phyloP scores from a whole-genome alignment of 1,140 invertebrate genomes.

The Physella acuta region DNA sequence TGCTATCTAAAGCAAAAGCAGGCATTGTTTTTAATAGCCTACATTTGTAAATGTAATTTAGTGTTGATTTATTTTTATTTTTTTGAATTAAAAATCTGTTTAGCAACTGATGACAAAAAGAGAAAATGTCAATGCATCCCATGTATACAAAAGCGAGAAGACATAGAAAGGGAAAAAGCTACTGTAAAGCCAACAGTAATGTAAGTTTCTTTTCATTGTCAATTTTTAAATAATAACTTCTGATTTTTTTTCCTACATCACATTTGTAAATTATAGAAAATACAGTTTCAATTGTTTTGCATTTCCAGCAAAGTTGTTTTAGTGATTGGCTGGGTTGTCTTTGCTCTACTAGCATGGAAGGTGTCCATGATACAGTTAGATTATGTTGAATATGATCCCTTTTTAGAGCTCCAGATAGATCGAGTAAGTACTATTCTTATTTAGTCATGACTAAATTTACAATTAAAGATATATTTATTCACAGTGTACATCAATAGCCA shows the following conservation, averaged over 20 bases:
- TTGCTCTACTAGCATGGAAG: conserved; percentile 89
- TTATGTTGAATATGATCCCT: conserved; percentile 98
- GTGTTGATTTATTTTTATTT: no score
- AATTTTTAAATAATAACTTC: not conserved
- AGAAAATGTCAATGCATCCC: conserved; percentile 83
- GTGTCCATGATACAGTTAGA: conserved; percentile 97
- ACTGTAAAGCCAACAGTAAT: conserved; percentile 28
- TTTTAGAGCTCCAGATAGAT: conserved; percentile 89
- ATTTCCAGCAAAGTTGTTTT: conserved; percentile 70
- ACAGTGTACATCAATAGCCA: not conserved
- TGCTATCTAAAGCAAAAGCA: no score
- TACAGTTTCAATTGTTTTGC: conserved; percentile 22
- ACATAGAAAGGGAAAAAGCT: conserved; percentile 65
- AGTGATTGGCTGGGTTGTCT: conserved; percentile 83
- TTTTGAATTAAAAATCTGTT: conserved; percentile 26
- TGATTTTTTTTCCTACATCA: not conserved
- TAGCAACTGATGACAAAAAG: conserved; percentile 67
- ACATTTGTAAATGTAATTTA: no score
- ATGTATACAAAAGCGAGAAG: conserved; percentile 81
- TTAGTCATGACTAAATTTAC: no score
- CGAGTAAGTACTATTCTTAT: conserved; percentile 64
- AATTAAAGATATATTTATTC: no score
- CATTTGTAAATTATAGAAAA: conserved; percentile 29
- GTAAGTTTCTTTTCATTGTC: conserved; percentile 16
- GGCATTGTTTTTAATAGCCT: no score